Base-by-base conservation (phyloP, 2,888 invertebrate genomes). In the Erebia aethiops region DNA sequence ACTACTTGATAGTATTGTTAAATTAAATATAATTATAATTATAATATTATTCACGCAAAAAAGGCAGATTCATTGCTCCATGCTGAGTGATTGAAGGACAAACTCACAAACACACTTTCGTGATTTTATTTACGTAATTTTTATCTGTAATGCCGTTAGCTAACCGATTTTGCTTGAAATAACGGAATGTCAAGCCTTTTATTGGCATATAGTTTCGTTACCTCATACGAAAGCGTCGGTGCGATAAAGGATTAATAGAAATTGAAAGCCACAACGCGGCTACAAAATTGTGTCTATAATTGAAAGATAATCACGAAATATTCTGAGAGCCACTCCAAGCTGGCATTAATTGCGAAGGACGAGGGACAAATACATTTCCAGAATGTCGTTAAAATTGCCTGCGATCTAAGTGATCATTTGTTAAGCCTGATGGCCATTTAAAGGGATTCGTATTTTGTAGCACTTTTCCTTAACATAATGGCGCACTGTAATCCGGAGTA, bases 331-430 rank as follows among this genome's bases (percentile, higher is more conserved):
- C 65, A 49, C 69, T 54, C 41, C 46, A 43, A 64, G 52, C 13
- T 18, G 43, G 56, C 21, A 46, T 63, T 35, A 35, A 35, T 67
- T 49, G 51, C 62, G 57, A 46, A 62, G 67, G 61, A 63, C 57
- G 61, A 18, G 57, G 58, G 62, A 70, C 62, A 63, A 70, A 72
- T 72, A 72, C 70, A 70, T 63, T 70, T 46, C 41, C 66, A 62
- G 57, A 72, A 57, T 70, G 70, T 67, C 70, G 51, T 67, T 63
- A 21, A 67, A 72, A 72, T 70, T 72, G 62, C 63, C 70, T 43
- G 57, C 62, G 61, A 72, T 72, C 67, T 70, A 70, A 67, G 57
- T 62, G 62, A 70, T 67, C 72, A 67, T 70, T 70, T 72, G 70
- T 67, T 52, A 66, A 63, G 52, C n/a, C 51, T 70, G 52, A 67